These are phyloP conservation scores for Vulpes ferrilata DNA, from an alignment of 2,113 vertebrate genomes.

Conservation along the genomic window DNA sequence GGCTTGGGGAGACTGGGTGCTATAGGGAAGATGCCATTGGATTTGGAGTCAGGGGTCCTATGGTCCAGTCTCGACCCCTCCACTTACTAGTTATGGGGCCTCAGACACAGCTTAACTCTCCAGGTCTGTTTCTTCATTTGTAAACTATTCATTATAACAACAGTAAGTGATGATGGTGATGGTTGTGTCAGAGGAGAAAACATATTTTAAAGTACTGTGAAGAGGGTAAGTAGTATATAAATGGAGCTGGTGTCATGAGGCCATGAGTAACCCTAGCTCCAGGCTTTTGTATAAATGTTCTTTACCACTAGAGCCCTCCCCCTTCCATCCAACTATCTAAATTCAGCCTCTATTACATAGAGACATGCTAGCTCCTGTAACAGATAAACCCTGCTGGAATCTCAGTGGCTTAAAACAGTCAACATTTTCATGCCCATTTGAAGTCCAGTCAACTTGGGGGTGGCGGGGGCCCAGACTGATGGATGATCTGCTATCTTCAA, in stretches of 20 bases:
- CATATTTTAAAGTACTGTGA: constrained; percentile 26
- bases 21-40: not conserved
- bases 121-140: constrained; percentile 47
- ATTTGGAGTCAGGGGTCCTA: not conserved
- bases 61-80: not conserved
- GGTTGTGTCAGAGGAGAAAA: constrained; percentile 39
- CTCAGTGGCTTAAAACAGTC: not conserved
- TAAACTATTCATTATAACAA: not conserved
- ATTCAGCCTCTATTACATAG: constrained; percentile 8
- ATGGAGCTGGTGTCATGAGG: not conserved
- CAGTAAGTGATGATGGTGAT: not conserved
- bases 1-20: constrained; percentile 18
- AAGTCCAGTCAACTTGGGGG: not conserved
- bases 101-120: constrained; percentile 14
- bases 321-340: not conserved
- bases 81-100: not conserved
- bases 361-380: constrained; percentile 38
- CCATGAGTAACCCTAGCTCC: not conserved
- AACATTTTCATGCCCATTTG: constrained; percentile 44
- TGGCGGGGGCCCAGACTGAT: not conserved
- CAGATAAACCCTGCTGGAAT: constrained; percentile 31
- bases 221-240: constrained; percentile 29
- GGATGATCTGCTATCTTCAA: not conserved
- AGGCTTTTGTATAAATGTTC: not conserved
- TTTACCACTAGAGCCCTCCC: not conserved